phyloP scores from a whole-genome alignment of 2,888 invertebrate genomes.

The Agrypnus murinus region DNA sequence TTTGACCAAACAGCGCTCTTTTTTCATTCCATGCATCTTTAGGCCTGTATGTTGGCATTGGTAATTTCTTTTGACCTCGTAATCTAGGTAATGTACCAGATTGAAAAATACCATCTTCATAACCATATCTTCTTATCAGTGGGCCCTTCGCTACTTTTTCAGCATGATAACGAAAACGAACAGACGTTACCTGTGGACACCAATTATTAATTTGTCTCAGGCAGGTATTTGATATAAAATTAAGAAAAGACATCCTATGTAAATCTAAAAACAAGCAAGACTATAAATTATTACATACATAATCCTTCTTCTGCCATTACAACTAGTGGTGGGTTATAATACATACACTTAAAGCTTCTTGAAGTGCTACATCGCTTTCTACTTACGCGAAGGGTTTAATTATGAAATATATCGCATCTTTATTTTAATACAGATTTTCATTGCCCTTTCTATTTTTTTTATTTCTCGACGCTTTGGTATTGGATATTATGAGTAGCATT shows the following conservation, averaged over 20 bases:
- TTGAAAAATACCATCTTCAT: constrained; percentile 78
- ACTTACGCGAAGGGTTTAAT: no score
- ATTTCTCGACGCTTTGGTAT: no score
- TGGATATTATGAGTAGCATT: no score
- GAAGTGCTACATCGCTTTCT: no score
- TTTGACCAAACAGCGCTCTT: constrained; percentile 92
- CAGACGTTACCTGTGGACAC: constrained; percentile 53
- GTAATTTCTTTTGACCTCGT: constrained; percentile 72
- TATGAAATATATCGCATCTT: no score
- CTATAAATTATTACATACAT: no score
- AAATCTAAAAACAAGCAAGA: no score
- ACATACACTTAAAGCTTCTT: no score
- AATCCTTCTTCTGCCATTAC: no score
- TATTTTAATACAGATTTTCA: no score
- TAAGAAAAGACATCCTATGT: constrained; percentile 13
- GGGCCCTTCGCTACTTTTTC: constrained; percentile 76
- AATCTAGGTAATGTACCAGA: constrained; percentile 82
- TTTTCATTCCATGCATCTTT: constrained; percentile 84
- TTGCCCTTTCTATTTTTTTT: no score
- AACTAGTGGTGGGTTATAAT: no score
- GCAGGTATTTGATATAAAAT: constrained; percentile 8
- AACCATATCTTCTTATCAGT: constrained; percentile 81
- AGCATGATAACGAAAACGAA: constrained; percentile 77
- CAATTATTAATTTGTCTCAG: constrained; percentile 6
- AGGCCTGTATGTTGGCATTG: constrained; percentile 84